Base-by-base conservation (phyloP, 2,797 vertebrate genomes). In the Dicrostonyx torquatus region DNA sequence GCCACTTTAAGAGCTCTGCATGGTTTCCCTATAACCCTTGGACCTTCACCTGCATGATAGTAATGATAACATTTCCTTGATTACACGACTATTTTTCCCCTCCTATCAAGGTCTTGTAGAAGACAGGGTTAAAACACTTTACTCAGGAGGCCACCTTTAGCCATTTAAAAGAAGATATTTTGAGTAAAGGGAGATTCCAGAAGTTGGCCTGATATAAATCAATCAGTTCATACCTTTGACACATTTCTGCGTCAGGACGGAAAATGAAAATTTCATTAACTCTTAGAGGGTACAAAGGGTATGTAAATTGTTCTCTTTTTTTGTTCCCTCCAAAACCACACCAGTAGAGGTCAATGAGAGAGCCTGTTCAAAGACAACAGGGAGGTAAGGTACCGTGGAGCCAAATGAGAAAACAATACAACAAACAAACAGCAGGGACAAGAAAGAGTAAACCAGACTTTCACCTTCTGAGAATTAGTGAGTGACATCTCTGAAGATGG, bases 151-250 rank as follows among this genome's bases (percentile, higher is more conserved):
- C 60, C 60, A 62, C 24, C 60, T 62, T 15, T 68, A 34, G n/a
- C 14, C 66, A 31, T 72, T 92, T 93, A 58, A 93, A 85, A 87
- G 73, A 80, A 91, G 45, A 75, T 91, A 87, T 82, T 94, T 70
- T 88, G 31, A 48, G 17, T 82, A 87, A 94, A 92, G 37, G 31
- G 12, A 62, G 53, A 11, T 88, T 75, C 34, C 50, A 68, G 66
- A 45, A 87, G 14, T 40, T 93, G 50, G n/a, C 58, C n/a, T 85
- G 55, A 89, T 53, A 66, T 22, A 86, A 76, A 76, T 7, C 48
- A 89, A 66, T 93, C 12, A 79, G 12, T 76, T 94, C 40, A 89
- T 50, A 91, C 10, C 72, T 22, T 88, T 85, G 72, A 85, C 45
- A 60, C 43, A 12, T 72, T 73, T 22, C 86, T 66, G 13, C 5